A percentile compares a stretch with the other conserved stretches of the same genome.
Evolutionary conservation across 2,113 vertebrate species (phyloP).

Genomic region (Zosterops borbonicus): DNA sequence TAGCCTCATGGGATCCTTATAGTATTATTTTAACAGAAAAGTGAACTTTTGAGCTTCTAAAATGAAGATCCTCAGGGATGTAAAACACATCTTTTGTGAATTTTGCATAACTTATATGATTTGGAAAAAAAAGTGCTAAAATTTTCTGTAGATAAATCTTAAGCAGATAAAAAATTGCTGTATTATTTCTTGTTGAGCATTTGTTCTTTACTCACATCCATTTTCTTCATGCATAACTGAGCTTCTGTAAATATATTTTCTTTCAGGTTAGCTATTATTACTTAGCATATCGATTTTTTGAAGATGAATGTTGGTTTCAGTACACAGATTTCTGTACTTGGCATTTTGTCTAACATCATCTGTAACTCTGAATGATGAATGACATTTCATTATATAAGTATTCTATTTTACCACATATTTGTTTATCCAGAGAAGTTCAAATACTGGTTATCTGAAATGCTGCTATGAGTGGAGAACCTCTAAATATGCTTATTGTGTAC

Average conservation of each 20-base stretch:
- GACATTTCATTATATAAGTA: neutral
- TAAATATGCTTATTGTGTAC: slow-evolving; percentile 12
- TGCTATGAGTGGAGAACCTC: neutral
- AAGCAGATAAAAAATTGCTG: neutral
- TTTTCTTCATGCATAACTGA: neutral
- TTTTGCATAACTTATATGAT: neutral
- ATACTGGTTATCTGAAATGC: slow-evolving; percentile 20
- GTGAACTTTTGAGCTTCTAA: neutral
- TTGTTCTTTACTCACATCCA: neutral
- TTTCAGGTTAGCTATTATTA: slow-evolving; percentile 53
- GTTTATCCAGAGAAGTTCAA: slow-evolving; percentile 30
- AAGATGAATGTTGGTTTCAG: slow-evolving; percentile 24
- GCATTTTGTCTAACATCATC: neutral
- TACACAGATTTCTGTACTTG: slow-evolving; percentile 2
- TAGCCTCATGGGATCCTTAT: neutral
- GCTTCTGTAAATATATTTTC: slow-evolving; percentile 27
- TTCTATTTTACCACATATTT: slow-evolving; percentile 6
- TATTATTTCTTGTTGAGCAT: neutral
- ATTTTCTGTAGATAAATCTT: neutral
- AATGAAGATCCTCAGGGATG: neutral
- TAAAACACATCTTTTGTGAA: neutral
- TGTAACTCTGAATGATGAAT: slow-evolving; percentile 8
- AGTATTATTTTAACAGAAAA: neutral
- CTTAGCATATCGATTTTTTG: slow-evolving; percentile 34
- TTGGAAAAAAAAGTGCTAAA: neutral